A percentile compares a stretch with the other conserved stretches of the same genome.
These are phyloP conservation scores for Ochropleura leucogaster DNA, from an alignment of 2,888 invertebrate genomes.

Conservation along the genomic window DNA sequence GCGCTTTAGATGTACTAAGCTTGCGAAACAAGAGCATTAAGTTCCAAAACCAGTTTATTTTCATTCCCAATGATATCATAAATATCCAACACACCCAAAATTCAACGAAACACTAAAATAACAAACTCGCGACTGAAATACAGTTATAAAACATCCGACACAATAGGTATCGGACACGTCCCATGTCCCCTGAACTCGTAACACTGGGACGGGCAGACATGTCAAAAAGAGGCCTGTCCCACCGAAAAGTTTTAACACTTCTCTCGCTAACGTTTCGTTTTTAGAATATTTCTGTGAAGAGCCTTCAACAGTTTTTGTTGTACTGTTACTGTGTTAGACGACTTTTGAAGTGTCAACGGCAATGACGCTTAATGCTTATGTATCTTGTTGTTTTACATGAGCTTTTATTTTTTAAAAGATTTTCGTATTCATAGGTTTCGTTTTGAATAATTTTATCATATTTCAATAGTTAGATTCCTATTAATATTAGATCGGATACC, in stretches of 20 bases:
- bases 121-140: constrained; percentile 57
- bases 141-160: constrained; percentile 62
- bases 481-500: too few species aligned
- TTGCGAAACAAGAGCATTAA: too few species aligned
- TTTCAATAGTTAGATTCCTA: too few species aligned
- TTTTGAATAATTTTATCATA: too few species aligned
- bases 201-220: constrained; percentile 56
- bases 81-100: constrained; percentile 21
- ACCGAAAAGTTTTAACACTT: constrained; percentile 59
- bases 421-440: too few species aligned
- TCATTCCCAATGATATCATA: background rate
- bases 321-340: constrained; percentile 11
- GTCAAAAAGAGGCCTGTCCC: constrained; percentile 66
- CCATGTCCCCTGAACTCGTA: constrained; percentile 58
- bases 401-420: too few species aligned
- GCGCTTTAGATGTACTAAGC: too few species aligned
- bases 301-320: constrained; percentile 27
- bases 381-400: too few species aligned
- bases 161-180: constrained; percentile 63
- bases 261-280: constrained; percentile 46
- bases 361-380: background rate
- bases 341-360: constrained; percentile 21
- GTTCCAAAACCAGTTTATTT: background rate
- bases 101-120: constrained; percentile 28
- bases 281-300: constrained; percentile 51